These are phyloP conservation scores for Pantala flavescens DNA, from an alignment of 1,140 invertebrate species.

Conservation along the genomic window DNA sequence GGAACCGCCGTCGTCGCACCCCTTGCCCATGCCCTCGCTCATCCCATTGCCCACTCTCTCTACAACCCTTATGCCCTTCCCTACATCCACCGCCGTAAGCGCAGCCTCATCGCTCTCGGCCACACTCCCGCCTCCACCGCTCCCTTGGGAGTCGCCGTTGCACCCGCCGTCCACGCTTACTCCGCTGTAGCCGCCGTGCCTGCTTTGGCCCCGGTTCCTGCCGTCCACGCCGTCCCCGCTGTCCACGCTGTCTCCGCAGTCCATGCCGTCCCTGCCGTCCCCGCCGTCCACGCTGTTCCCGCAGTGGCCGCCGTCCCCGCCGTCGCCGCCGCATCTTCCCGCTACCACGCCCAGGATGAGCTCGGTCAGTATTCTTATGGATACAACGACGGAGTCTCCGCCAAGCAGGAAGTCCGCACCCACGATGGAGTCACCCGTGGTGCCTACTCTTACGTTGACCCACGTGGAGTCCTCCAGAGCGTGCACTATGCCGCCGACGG, in stretches of 20 bases:
- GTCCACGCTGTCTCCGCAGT: constrained; percentile 7
- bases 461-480: constrained; percentile 24
- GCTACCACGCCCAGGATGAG: constrained; percentile 28
- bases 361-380: constrained; percentile 29
- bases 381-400: constrained; percentile 25
- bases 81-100: not conserved
- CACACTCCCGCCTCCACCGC: constrained; percentile 19
- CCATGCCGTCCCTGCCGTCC: constrained; percentile 26
- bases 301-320: constrained; percentile 30
- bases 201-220: constrained; percentile 30
- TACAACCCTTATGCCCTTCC: not conserved
- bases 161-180: constrained; percentile 32
- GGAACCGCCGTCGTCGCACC: constrained; percentile 17
- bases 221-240: constrained; percentile 27
- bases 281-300: constrained; percentile 29
- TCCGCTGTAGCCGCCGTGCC: constrained; percentile 33
- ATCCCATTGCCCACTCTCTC: not conserved
- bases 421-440: constrained; percentile 27
- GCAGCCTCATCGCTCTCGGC: not conserved
- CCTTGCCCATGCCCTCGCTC: constrained; percentile 27
- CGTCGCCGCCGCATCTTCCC: constrained; percentile 16
- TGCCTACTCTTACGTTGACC: constrained; percentile 25
- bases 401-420: constrained; percentile 28
- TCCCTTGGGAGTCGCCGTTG: constrained; percentile 26
- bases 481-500: constrained; percentile 25